Percentiles rank a stretch among this genome's conserved stretches.
These are phyloP conservation scores for Pseudomyrmex gracilis DNA, from an alignment of 1,140 invertebrate genomes.

Conservation along the genomic window DNA sequence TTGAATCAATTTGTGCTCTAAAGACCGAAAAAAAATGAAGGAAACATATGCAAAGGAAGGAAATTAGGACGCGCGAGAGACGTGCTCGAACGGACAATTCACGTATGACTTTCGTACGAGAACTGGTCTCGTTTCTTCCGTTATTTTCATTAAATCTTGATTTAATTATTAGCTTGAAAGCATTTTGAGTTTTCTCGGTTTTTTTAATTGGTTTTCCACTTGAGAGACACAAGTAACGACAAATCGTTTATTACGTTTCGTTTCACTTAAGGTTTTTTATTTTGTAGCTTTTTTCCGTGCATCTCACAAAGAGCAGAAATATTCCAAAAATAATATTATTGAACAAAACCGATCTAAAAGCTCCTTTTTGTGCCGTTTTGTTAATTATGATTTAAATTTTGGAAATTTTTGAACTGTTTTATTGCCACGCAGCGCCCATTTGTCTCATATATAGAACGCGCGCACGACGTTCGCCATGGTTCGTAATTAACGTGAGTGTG, in stretches of 20 bases:
- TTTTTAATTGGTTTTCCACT: not conserved
- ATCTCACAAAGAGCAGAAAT: not conserved
- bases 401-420: not conserved
- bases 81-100: not conserved
- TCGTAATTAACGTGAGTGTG: not conserved
- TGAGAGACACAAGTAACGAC: not conserved
- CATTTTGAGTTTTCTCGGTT: not conserved
- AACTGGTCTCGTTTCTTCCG: not conserved
- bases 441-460: no score
- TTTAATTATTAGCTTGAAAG: not conserved
- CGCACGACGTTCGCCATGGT: not conserved
- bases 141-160: not conserved
- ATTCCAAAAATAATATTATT: not conserved
- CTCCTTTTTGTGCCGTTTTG: no score
- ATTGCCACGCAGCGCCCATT: not conserved
- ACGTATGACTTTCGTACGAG: not conserved
- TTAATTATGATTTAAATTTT: not conserved
- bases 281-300: not conserved
- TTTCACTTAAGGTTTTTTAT: not conserved
- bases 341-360: not conserved
- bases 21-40: slow-evolving; percentile 18
- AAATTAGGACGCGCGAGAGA: not conserved
- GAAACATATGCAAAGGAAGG: not conserved
- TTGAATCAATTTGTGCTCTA: slow-evolving; percentile 54
- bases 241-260: not conserved